Evolutionary conservation across 2,797 vertebrate genomes (phyloP).

Genomic region (Pantherophis alleghaniensis): DNA sequence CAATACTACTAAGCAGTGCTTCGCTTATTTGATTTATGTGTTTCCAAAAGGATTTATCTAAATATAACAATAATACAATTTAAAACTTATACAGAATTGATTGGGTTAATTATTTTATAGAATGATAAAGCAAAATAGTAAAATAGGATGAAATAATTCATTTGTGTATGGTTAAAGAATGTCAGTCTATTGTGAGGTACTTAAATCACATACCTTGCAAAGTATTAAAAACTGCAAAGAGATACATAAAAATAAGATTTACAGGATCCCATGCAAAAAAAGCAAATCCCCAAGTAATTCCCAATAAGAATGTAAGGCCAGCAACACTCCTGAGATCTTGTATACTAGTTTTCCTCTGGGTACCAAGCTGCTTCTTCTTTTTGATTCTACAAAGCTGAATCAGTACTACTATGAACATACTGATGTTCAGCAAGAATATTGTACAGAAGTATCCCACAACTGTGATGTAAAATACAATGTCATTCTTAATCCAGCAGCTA

Average conservation of each 20-base stretch:
- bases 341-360: constrained; percentile 79
- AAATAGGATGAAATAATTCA: neutral
- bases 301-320: constrained; percentile 87
- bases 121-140: neutral
- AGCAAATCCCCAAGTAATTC: constrained; percentile 95
- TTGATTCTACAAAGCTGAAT: constrained; percentile 91
- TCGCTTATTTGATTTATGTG: neutral
- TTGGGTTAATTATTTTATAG: neutral
- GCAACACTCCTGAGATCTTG: constrained; percentile 86
- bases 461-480: constrained; percentile 84
- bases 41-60: neutral
- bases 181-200: neutral
- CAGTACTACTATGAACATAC: constrained; percentile 92
- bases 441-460: constrained; percentile 91
- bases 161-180: neutral
- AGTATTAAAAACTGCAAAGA: constrained; percentile 92
- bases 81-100: neutral
- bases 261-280: constrained; percentile 91
- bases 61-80: neutral
- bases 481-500: constrained; percentile 90
- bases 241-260: constrained; percentile 84
- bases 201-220: constrained; percentile 82
- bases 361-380: constrained; percentile 89
- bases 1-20: neutral
- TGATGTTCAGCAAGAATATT: constrained; percentile 83